These are phyloP conservation scores for Spatula versicolor DNA, from an alignment of 2,797 vertebrate genomes.

Conservation along the genomic window DNA sequence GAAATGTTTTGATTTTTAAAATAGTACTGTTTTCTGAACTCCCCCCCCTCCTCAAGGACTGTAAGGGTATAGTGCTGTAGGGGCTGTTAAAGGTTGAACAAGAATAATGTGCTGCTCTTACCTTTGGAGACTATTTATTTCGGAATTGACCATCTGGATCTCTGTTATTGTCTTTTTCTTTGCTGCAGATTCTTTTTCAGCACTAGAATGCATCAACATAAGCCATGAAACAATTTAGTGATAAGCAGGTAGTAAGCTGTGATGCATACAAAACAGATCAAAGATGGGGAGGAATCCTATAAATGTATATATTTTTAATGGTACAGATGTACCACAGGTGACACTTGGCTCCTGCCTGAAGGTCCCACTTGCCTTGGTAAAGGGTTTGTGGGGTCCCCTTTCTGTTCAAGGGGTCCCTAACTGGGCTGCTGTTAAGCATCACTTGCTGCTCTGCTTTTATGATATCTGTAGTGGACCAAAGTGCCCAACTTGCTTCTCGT, in stretches of 20 bases:
- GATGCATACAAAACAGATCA: neutral
- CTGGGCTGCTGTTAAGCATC: neutral
- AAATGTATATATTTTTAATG: neutral
- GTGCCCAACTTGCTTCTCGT: neutral
- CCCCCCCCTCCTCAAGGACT: neutral
- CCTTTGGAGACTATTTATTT: constrained; percentile 87
- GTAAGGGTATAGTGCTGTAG: neutral
- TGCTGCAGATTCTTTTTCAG: constrained; percentile 84
- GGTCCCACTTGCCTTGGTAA: neutral
- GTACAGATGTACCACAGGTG: neutral
- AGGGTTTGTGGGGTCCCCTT: neutral
- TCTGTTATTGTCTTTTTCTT: constrained; percentile 84
- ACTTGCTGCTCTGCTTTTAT: neutral
- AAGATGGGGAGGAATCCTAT: neutral
- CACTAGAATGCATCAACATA: constrained; percentile 72
- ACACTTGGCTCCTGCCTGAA: neutral
- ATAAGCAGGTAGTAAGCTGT: neutral
- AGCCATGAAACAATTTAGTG: neutral
- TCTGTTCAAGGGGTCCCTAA: neutral
- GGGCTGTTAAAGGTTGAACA: neutral
- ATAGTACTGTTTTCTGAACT: neutral
- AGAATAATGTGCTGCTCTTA: constrained; percentile 13
- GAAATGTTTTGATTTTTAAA: neutral
- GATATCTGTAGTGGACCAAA: neutral
- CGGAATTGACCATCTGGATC: constrained; percentile 81